These are phyloP conservation scores for Melieria omissa DNA, from an alignment of 2,888 invertebrate genomes.

Conservation along the genomic window DNA sequence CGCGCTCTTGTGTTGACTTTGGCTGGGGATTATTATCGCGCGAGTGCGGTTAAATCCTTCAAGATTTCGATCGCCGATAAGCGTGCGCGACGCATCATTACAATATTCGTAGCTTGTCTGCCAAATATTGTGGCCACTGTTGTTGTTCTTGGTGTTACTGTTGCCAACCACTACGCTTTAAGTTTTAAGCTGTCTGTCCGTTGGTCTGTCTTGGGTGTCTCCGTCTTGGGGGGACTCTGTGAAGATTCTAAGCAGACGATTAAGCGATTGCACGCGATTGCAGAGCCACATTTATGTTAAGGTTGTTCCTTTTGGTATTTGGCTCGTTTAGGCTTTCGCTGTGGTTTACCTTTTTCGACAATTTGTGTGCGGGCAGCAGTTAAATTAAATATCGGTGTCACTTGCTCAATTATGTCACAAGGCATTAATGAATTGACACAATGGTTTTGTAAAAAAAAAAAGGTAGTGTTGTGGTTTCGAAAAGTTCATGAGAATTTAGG, in stretches of 20 bases:
- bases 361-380: constrained; percentile 1
- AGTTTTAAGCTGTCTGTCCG: neutral
- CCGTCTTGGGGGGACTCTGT: constrained; percentile 1
- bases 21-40: constrained; percentile 33
- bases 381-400: constrained; percentile 25
- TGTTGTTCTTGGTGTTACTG: too few relatives aligned
- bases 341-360: too few relatives aligned
- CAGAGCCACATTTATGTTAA: neutral
- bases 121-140: too few relatives aligned
- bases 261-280: constrained; percentile 2
- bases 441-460: too few relatives aligned
- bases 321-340: too few relatives aligned
- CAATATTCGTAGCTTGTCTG: neutral
- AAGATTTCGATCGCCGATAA: constrained; percentile 35
- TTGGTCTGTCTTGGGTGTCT: neutral
- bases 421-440: constrained; percentile 5
- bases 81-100: constrained; percentile 14
- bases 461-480: too few relatives aligned
- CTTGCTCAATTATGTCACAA: constrained; percentile 29
- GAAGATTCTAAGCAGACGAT: constrained; percentile 35
- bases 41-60: constrained; percentile 33
- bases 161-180: too few relatives aligned
- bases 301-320: neutral
- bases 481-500: too few relatives aligned
- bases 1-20: neutral